A percentile compares a stretch with the other conserved stretches of the same genome.
Evolutionary conservation across 2,113 vertebrate species (phyloP).

Genomic region (Delphinus delphis): DNA sequence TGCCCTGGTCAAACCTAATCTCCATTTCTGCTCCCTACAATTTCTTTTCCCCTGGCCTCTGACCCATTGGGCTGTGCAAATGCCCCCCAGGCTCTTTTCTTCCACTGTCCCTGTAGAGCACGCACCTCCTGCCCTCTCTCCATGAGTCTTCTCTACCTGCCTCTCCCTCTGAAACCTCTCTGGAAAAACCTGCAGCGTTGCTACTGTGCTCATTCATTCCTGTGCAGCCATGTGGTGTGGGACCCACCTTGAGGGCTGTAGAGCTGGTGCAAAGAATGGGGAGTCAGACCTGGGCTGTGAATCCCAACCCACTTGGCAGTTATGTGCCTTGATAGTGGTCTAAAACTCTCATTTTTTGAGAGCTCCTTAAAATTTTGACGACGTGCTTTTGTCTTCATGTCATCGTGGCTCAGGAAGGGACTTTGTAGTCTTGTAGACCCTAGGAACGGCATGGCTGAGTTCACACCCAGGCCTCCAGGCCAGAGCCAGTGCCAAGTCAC

Average conservation of each 20-base stretch:
- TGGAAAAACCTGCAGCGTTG: fast-evolving
- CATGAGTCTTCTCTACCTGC: not conserved
- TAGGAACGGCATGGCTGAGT: not conserved
- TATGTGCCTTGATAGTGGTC: not conserved
- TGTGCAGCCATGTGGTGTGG: not conserved
- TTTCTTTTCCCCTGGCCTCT: not conserved
- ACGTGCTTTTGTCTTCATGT: not conserved
- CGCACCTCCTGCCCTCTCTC: not conserved
- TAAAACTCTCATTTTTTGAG: not conserved
- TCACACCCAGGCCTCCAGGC: not conserved
- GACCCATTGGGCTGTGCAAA: not conserved
- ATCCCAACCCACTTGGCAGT: no score
- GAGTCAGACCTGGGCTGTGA: not conserved
- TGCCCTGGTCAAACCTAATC: not conserved
- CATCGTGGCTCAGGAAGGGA: not conserved
- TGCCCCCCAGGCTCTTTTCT: not conserved
- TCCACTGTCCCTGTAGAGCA: not conserved
- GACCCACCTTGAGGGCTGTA: no score
- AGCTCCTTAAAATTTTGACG: not conserved
- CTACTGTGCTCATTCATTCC: no score
- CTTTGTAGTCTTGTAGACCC: not conserved
- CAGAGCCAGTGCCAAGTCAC: fast-evolving
- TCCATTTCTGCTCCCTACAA: not conserved
- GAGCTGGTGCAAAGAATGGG: not conserved
- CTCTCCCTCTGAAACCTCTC: not conserved